Conservation (phyloP, 2,888 invertebrate genomes). For the Aelia acuminata region DNA sequence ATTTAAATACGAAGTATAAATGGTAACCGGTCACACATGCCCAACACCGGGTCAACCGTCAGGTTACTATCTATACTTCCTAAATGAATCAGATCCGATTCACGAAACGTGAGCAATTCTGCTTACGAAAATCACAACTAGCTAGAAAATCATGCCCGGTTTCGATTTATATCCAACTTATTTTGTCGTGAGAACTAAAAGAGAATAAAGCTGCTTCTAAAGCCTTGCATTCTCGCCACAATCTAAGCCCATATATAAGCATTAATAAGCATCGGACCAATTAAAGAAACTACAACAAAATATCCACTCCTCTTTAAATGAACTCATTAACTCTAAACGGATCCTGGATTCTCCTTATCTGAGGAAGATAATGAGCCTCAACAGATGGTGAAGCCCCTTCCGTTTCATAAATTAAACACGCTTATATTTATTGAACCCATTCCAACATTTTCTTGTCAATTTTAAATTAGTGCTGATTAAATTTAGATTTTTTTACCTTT, state of each 20-base stretch:
- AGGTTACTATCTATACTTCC: no score
- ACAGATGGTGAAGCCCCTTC: not conserved
- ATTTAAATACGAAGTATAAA: no score
- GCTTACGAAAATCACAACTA: not conserved
- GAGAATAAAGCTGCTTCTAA: not conserved
- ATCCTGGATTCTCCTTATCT: not conserved
- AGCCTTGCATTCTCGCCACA: not conserved
- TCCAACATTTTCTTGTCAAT: not conserved
- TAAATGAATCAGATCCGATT: no score
- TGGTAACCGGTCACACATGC: no score
- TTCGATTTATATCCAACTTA: not conserved
- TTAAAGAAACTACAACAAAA: constrained; percentile 16
- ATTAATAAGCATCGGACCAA: not conserved
- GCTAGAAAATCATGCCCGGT: not conserved
- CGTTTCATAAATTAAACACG: not conserved
- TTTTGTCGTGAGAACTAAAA: not conserved
- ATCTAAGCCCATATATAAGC: not conserved
- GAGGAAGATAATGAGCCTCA: not conserved
- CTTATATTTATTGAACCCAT: not conserved
- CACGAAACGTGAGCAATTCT: no score
- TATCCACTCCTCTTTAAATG: constrained; percentile 16
- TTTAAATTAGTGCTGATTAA: not conserved
- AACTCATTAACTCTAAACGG: not conserved
- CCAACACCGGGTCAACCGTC: no score
- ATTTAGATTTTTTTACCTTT: no score